Percentiles rank a stretch among this genome's conserved stretches.
phyloP scores from a whole-genome alignment of 2,888 invertebrate species.

The Xylota sylvarum region DNA sequence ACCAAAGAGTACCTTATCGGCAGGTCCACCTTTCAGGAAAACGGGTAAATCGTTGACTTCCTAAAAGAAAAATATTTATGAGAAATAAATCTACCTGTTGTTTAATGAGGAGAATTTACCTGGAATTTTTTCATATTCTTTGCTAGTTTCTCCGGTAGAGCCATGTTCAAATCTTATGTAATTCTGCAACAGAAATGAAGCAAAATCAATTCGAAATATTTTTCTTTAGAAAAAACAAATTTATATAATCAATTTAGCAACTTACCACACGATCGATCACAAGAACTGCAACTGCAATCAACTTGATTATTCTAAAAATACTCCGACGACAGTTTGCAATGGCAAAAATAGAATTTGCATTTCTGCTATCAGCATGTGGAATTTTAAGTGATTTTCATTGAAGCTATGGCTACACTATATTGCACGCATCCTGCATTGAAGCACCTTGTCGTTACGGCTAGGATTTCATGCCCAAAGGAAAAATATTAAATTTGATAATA shows the following conservation, averaged over 20 bases:
- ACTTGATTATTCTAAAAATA: conserved; percentile 70
- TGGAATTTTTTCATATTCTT: conserved; percentile 83
- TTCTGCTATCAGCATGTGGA: conserved; percentile 28
- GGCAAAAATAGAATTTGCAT: conserved; percentile 59
- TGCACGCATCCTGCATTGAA: no score
- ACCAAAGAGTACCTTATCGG: conserved; percentile 83
- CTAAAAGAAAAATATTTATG: conserved; percentile 78
- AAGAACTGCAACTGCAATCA: conserved; percentile 59
- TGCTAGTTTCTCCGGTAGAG: conserved; percentile 83
- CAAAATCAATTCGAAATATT: background rate
- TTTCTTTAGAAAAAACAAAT: background rate
- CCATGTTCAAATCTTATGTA: conserved; percentile 82
- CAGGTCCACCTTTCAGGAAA: conserved; percentile 84
- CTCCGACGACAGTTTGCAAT: conserved; percentile 16
- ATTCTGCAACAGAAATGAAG: conserved; percentile 65
- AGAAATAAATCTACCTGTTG: background rate
- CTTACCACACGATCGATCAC: conserved; percentile 39
- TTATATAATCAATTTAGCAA: conserved; percentile 59
- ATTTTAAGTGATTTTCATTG: background rate
- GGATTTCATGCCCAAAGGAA: no score
- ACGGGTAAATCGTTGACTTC: conserved; percentile 83
- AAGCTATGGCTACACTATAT: conserved; percentile 20
- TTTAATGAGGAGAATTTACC: conserved; percentile 76
- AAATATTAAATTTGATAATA: no score
- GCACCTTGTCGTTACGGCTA: no score